Percentiles rank a stretch among this genome's conserved stretches.
phyloP scores from a whole-genome alignment of 2,113 vertebrate species.

The Paradoxurus hermaphroditus region DNA sequence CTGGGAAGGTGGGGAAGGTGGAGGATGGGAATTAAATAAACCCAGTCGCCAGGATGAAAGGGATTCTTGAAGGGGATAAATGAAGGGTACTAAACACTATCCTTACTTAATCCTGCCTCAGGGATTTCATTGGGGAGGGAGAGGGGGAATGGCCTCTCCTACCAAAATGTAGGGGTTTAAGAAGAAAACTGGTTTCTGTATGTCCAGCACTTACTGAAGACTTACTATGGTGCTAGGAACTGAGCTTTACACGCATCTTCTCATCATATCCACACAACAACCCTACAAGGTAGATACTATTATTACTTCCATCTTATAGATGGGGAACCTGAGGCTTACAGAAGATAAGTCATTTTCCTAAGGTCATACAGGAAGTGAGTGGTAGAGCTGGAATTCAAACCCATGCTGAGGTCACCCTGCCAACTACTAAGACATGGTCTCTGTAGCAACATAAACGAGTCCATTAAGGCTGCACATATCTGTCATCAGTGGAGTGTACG shows the following conservation, averaged over 20 bases:
- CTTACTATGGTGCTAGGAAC: background rate
- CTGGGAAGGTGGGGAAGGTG: background rate
- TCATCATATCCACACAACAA: background rate
- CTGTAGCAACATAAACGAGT: background rate
- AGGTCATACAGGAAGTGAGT: background rate
- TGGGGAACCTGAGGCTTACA: background rate
- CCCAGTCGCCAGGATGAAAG: background rate
- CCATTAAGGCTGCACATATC: background rate
- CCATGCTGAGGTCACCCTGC: background rate
- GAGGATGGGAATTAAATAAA: background rate
- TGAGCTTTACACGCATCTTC: background rate
- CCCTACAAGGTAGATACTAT: background rate
- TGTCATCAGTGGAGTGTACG: background rate
- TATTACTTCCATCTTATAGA: background rate
- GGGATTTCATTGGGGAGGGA: background rate
- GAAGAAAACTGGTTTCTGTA: background rate
- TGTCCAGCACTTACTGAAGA: background rate
- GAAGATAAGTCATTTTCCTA: background rate
- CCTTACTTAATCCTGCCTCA: background rate
- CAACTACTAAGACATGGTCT: background rate
- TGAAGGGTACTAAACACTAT: background rate
- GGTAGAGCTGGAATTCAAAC: background rate
- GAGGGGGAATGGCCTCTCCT: background rate
- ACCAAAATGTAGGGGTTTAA: background rate
- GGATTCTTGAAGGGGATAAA: background rate